Evolutionary conservation across 1,140 invertebrate species (phyloP).

Genomic region (Neoseiulus cucumeris): DNA sequence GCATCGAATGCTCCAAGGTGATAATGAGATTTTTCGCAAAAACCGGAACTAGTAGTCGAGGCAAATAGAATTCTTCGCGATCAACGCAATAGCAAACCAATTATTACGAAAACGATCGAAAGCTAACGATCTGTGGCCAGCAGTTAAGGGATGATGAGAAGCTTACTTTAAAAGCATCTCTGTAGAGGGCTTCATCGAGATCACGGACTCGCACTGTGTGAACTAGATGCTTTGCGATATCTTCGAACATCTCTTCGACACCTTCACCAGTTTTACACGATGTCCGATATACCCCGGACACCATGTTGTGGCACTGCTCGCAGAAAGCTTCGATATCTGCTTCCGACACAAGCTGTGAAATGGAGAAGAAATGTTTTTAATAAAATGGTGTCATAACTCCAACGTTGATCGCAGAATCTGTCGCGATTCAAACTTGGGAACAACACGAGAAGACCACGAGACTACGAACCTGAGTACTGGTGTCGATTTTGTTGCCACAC

Average conservation of each 20-base stretch:
- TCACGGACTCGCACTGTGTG: constrained; percentile 15
- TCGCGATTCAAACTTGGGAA: not conserved
- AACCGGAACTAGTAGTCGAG: too few species aligned
- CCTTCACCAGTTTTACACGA: constrained; percentile 49
- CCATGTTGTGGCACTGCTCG: constrained; percentile 73
- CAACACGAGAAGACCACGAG: not conserved
- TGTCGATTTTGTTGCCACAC: constrained; percentile 69
- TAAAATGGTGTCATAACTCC: constrained; percentile 13
- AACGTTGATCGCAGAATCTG: not conserved
- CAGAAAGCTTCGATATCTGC: constrained; percentile 74
- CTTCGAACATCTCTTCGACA: constrained; percentile 22
- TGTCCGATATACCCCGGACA: constrained; percentile 67
- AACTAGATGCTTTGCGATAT: constrained; percentile 19
- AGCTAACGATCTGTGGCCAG: not conserved
- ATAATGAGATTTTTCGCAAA: too few species aligned
- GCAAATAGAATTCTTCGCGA: too few species aligned
- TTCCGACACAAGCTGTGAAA: constrained; percentile 48
- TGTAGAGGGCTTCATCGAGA: constrained; percentile 16
- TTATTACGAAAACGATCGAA: too few species aligned
- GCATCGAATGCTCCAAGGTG: too few species aligned
- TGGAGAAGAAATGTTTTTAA: not conserved
- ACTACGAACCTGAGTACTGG: constrained; percentile 30
- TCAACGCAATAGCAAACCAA: too few species aligned
- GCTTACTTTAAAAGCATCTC: constrained; percentile 18
- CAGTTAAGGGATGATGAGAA: not conserved